Percentiles rank a stretch among this genome's conserved stretches.
These are phyloP conservation scores for Acleris laterana DNA, from an alignment of 2,888 invertebrate species.

Conservation along the genomic window DNA sequence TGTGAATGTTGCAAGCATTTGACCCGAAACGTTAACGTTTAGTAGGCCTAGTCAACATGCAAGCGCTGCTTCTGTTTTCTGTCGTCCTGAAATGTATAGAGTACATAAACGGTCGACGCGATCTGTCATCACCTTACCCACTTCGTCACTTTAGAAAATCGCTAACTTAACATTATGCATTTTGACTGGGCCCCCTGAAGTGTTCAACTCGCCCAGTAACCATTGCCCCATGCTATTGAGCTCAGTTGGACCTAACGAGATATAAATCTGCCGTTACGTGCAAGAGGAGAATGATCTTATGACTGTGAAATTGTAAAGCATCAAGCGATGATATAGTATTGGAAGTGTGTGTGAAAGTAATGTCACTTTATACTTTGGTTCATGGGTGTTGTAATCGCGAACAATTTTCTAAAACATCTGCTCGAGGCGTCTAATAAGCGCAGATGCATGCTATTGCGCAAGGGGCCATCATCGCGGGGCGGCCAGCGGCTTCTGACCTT, in stretches of 20 bases:
- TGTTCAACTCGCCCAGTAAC: constrained; percentile 39
- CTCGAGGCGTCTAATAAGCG: constrained; percentile 29
- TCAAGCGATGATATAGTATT: constrained; percentile 17
- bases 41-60: too few species aligned
- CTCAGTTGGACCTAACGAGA: constrained; percentile 40
- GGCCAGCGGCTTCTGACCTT: constrained; percentile 52
- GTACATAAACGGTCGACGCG: too few species aligned
- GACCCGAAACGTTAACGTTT: too few species aligned
- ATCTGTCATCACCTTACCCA: too few species aligned
- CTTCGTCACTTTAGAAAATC: background rate
- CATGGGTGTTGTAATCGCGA: background rate
- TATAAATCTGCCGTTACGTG: constrained; percentile 37
- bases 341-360: constrained; percentile 14
- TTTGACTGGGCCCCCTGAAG: background rate
- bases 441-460: constrained; percentile 33
- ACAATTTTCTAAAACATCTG: constrained; percentile 23
- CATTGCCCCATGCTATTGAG: constrained; percentile 40
- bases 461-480: constrained; percentile 39
- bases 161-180: background rate
- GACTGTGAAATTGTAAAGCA: constrained; percentile 27
- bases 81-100: too few species aligned
- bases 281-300: constrained; percentile 14
- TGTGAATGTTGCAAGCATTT: constrained; percentile 25
- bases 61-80: too few species aligned
- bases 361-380: background rate